Base-by-base conservation (phyloP, 2,797 vertebrate genomes). In the Sebastes steindachneri region DNA sequence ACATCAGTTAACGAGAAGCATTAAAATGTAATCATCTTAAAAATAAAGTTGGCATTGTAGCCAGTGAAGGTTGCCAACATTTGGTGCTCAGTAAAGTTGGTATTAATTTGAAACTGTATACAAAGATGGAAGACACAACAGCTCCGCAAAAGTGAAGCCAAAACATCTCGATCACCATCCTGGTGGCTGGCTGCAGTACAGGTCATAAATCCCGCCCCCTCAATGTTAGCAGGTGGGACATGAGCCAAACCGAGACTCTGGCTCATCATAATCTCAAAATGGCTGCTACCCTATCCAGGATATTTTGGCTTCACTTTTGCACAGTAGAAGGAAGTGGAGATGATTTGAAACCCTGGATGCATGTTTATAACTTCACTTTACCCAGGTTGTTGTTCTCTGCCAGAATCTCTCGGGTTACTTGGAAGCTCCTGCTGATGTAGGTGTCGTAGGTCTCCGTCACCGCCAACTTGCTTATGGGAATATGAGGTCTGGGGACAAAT, bases 401-500 rank as follows among this genome's bases (percentile, higher is more conserved):
- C 92, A 99, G 95, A 89, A 99, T 99, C 89, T 99, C 98, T 88
- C 97, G 96, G 1, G 98, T 99, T 63, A 99, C 98, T 93, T 99
- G 99, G 95, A 97, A 98, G 94, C 99, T 99, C 84, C 99, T 96
- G 84, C 96, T 97, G 93, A 99, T 99, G 85, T 99, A 99, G 0
- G 96, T 97, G 29, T 99, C 98, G 2, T 99, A 99, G n/a, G 98
- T 96, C 89, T 99, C 99, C 0, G 97, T 97, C 92, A 97, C 96
- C 25, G 90, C 92, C 92, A 99, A 91, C 89, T 99, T 99, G 94
- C 95, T 97, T 88, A 97, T 91, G 76, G 97, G 96, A 93, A 99
- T 95, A 93, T 98, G 97, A 99, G 99, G 99, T 98, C 99, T 99
- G 82, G 21, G 76, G 63, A 81, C 33, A 79, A 79, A 59, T 62